These are phyloP conservation scores for Odiellus spinosus DNA, from an alignment of 2,888 invertebrate species.

Conservation along the genomic window DNA sequence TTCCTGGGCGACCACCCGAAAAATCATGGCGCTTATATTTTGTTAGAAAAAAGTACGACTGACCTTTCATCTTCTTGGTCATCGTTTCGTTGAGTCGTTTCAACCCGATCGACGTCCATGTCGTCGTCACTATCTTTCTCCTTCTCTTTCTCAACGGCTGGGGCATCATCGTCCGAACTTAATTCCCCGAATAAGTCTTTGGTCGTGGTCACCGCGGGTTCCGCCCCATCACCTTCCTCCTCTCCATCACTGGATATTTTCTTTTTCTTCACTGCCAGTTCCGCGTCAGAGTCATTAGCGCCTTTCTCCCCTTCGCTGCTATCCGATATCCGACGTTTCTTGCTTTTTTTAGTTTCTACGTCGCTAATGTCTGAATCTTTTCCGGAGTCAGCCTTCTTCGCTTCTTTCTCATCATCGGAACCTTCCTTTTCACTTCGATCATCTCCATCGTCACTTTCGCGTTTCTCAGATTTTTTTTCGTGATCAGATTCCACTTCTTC, in stretches of 20 bases:
- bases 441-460: no score
- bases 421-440: conserved; percentile 3
- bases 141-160: no score
- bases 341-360: not conserved
- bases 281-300: not conserved
- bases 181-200: conserved; percentile 29
- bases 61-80: no score
- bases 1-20: no score
- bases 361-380: not conserved
- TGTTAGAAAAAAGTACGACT: no score
- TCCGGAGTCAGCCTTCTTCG: conserved; percentile 2
- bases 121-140: conserved; percentile 6
- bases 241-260: conserved; percentile 8
- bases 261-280: conserved; percentile 5
- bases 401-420: conserved; percentile 3
- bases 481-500: not conserved
- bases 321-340: not conserved
- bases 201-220: not conserved
- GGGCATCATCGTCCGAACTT: conserved; percentile 39
- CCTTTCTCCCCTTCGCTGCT: not conserved
- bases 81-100: not conserved
- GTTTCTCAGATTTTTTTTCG: not conserved
- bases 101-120: conserved; percentile 4
- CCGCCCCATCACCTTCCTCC: conserved; percentile 5
- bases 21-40: no score